Percentiles rank a stretch among this genome's conserved stretches.
Evolutionary conservation across 2,113 vertebrate species (phyloP).

Genomic region (Clarias batrachus): DNA sequence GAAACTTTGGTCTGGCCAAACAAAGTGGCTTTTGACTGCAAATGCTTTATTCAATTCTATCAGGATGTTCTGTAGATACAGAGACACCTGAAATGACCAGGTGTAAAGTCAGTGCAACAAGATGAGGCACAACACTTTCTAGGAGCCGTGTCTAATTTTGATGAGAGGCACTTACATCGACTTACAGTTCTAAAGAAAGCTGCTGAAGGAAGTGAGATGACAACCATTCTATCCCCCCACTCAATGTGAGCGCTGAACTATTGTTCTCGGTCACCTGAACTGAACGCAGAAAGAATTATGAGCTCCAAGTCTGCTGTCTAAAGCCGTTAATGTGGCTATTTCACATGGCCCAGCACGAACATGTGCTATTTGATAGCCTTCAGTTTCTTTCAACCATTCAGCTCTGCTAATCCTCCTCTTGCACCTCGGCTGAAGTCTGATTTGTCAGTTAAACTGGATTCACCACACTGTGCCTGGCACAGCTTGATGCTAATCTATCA

Average conservation of each 20-base stretch:
- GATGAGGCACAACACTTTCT: background rate
- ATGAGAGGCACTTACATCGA: slow-evolving; percentile 18
- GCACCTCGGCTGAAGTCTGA: slow-evolving; percentile 60
- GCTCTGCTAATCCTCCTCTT: slow-evolving; percentile 68
- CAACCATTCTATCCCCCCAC: slow-evolving; percentile 34
- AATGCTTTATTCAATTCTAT: background rate
- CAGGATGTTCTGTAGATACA: background rate
- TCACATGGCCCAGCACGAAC: slow-evolving; percentile 70
- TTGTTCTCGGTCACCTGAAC: slow-evolving; percentile 51
- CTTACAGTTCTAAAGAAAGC: slow-evolving; percentile 30
- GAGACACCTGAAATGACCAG: background rate
- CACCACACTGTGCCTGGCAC: slow-evolving; percentile 55
- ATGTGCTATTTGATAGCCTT: slow-evolving; percentile 72
- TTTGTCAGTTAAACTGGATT: slow-evolving; percentile 64
- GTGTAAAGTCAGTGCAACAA: background rate
- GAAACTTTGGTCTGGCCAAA: background rate
- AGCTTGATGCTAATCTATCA: slow-evolving; percentile 55
- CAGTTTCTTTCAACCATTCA: slow-evolving; percentile 62
- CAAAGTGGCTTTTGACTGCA: background rate
- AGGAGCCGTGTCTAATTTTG: slow-evolving; percentile 36
- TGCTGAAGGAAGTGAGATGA: slow-evolving; percentile 30
- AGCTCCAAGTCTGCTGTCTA: slow-evolving; percentile 46
- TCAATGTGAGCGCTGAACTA: slow-evolving; percentile 2
- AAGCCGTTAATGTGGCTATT: slow-evolving; percentile 66
- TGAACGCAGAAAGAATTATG: slow-evolving; percentile 44